Percentiles rank a stretch among this genome's conserved stretches.
phyloP scores from a whole-genome alignment of 2,797 vertebrate species.

The Phrynocephalus vlangalii region DNA sequence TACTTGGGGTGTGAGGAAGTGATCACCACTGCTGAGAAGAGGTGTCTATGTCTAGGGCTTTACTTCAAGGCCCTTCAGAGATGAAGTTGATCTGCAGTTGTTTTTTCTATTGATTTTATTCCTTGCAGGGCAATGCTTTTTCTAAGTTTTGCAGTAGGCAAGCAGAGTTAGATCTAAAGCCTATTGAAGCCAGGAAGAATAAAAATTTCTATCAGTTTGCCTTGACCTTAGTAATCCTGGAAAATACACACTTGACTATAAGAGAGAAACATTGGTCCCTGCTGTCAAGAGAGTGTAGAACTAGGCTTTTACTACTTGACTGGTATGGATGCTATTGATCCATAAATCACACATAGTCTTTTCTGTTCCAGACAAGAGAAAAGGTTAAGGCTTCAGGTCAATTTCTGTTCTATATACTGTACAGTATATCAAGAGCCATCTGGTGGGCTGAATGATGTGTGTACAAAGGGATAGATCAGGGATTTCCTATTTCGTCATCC shows the following conservation, averaged over 20 bases:
- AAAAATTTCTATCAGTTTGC: too few relatives aligned
- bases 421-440: neutral
- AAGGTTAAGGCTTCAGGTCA: fast-evolving
- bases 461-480: fast-evolving
- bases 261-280: conserved; percentile 42
- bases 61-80: too few relatives aligned
- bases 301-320: conserved; percentile 37
- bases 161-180: too few relatives aligned
- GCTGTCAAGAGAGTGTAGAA: conserved; percentile 41
- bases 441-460: neutral
- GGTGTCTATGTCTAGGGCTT: too few relatives aligned
- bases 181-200: too few relatives aligned
- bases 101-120: too few relatives aligned
- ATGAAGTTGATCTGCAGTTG: too few relatives aligned
- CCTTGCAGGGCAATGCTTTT: too few relatives aligned
- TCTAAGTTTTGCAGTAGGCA: too few relatives aligned
- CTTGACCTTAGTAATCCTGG: conserved; percentile 11
- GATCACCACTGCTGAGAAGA: too few relatives aligned
- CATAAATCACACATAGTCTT: neutral
- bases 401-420: neutral
- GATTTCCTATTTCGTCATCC: too few relatives aligned
- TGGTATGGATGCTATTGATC: conserved; percentile 45
- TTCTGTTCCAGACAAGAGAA: neutral
- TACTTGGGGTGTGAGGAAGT: too few relatives aligned
- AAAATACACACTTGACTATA: conserved; percentile 11